Percentiles rank a stretch among this genome's conserved stretches.
phyloP scores from a whole-genome alignment of 2,888 invertebrate species.

The Melipona beecheii region DNA sequence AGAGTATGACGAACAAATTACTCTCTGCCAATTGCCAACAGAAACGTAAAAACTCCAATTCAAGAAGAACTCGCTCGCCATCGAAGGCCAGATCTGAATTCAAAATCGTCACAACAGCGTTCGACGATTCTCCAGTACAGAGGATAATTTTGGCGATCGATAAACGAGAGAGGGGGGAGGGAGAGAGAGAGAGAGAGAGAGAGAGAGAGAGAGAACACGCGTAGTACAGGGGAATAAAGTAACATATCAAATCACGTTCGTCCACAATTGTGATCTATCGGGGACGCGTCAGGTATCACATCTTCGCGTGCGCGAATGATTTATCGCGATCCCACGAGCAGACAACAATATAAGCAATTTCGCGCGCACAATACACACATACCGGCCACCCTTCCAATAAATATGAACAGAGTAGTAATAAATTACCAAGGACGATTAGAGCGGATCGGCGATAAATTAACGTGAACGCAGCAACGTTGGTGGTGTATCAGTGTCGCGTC shows the following conservation, averaged over 20 bases:
- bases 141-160: conserved; percentile 9
- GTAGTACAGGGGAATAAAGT: conserved; percentile 12
- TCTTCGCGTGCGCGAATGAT: conserved; percentile 60
- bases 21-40: background rate
- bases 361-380: conserved; percentile 61
- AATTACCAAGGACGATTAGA: conserved; percentile 71
- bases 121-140: too few relatives aligned
- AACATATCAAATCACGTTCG: conserved; percentile 36
- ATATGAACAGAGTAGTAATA: conserved; percentile 71
- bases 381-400: conserved; percentile 58
- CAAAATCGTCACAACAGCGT: background rate
- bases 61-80: background rate
- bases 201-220: background rate
- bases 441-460: conserved; percentile 62
- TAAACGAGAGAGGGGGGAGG: background rate
- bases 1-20: background rate
- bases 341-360: conserved; percentile 69
- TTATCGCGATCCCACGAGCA: conserved; percentile 55
- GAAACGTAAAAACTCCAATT: background rate
- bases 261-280: conserved; percentile 62
- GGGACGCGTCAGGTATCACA: conserved; percentile 62
- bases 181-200: too few relatives aligned
- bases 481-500: conserved; percentile 43
- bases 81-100: background rate
- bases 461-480: conserved; percentile 31